Evolutionary conservation across 2,113 vertebrate species (phyloP).

Genomic region (Ageneiosus marmoratus): DNA sequence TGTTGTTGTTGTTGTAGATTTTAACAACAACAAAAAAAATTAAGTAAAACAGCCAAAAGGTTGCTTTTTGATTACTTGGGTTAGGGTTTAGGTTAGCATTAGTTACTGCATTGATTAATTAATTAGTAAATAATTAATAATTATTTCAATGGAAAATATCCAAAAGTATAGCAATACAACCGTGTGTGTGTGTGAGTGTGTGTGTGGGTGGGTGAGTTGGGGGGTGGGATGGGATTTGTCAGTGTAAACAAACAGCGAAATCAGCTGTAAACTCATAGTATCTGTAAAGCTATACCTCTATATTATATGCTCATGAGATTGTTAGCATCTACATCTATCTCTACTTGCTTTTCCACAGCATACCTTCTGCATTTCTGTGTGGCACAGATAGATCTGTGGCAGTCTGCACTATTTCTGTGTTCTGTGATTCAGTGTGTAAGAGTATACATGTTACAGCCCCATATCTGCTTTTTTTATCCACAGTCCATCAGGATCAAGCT

Average conservation of each 20-base stretch:
- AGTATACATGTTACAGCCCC: not conserved
- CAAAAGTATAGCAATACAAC: not conserved
- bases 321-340: not conserved
- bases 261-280: not conserved
- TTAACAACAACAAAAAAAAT: not conserved
- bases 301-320: too few relatives aligned
- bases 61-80: not conserved
- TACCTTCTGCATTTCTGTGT: not conserved
- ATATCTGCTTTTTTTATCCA: conserved; percentile 12
- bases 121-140: not conserved
- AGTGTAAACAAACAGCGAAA: conserved; percentile 7
- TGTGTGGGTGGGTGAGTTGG: too few relatives aligned
- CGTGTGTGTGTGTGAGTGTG: not conserved
- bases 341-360: conserved; percentile 7
- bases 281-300: not conserved
- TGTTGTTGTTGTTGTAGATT: too few relatives aligned
- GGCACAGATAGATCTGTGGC: not conserved
- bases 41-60: not conserved
- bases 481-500: conserved; percentile 19
- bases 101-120: too few relatives aligned
- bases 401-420: not conserved
- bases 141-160: not conserved
- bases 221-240: not conserved
- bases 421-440: conserved; percentile 29
- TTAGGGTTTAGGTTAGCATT: not conserved